Evolutionary conservation across 2,113 vertebrate species (phyloP).

Genomic region (Fulica atra): DNA sequence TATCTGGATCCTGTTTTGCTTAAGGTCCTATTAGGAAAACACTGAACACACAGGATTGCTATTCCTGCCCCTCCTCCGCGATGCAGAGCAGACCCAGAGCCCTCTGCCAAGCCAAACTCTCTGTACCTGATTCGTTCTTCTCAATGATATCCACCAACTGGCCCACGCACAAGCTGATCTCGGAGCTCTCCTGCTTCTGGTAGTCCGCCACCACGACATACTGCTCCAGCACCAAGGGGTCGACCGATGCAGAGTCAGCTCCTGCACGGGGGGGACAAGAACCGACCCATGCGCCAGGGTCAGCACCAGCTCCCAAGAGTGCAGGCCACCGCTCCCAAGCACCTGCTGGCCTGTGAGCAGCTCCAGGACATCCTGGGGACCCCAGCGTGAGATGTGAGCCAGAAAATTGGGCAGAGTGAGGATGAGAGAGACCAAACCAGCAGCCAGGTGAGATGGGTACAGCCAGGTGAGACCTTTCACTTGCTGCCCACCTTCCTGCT

Average conservation of each 20-base stretch:
- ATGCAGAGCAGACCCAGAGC: not conserved
- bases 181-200: slow-evolving; percentile 97
- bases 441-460: slow-evolving; percentile 23
- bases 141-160: slow-evolving; percentile 98
- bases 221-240: slow-evolving; percentile 92
- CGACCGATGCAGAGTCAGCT: slow-evolving; percentile 83
- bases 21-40: not conserved
- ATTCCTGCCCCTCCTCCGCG: not conserved
- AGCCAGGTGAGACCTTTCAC: not conserved
- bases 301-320: not conserved
- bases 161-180: slow-evolving; percentile 94
- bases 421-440: not conserved
- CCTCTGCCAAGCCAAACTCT: not conserved
- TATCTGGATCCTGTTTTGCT: not conserved
- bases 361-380: not conserved
- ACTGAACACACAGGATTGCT: not conserved
- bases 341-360: not conserved
- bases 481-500: not conserved
- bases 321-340: not conserved
- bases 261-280: slow-evolving; percentile 66
- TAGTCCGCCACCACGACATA: slow-evolving; percentile 96
- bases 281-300: not conserved
- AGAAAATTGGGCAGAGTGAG: not conserved
- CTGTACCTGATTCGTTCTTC: slow-evolving; percentile 96
- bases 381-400: not conserved